Conservation (phyloP, 2,113 vertebrate genomes). For the Daubentonia madagascariensis region DNA sequence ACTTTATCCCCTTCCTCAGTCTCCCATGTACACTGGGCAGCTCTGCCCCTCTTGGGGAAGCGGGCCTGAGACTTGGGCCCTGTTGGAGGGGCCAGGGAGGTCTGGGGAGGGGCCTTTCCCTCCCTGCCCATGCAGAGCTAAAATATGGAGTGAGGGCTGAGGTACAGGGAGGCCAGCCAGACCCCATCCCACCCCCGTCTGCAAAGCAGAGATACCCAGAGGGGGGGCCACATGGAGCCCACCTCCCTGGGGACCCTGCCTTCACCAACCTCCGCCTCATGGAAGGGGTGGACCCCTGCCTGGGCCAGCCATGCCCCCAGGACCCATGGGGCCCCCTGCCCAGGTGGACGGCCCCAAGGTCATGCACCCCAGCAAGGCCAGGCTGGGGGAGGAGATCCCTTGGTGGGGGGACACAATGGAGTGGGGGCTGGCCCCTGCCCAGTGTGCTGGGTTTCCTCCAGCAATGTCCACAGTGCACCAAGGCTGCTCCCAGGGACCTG, state of each 20-base stretch:
- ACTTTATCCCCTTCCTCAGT: neutral
- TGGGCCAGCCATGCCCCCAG: neutral
- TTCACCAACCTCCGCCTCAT: neutral
- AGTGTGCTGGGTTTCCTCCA: neutral
- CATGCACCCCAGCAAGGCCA: neutral
- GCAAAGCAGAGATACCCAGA: neutral
- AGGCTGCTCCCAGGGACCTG: neutral
- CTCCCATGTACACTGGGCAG: too few relatives aligned
- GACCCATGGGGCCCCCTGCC: too few relatives aligned
- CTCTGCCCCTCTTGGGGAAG: neutral
- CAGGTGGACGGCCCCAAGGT: neutral
- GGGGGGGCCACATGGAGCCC: neutral
- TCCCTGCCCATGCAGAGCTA: neutral
- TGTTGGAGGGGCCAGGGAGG: too few relatives aligned
- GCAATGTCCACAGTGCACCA: too few relatives aligned
- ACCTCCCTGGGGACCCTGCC: too few relatives aligned
- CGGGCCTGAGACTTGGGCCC: neutral
- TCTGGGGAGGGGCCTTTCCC: neutral
- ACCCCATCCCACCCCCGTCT: neutral
- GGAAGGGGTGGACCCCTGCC: neutral
- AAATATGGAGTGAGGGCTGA: accelerated
- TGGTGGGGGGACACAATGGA: neutral
- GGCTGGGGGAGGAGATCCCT: neutral
- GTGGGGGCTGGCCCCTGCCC: neutral
- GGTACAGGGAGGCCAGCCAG: neutral